Conservation (phyloP, 2,113 vertebrate species). For the Prochilodus magdalenae region DNA sequence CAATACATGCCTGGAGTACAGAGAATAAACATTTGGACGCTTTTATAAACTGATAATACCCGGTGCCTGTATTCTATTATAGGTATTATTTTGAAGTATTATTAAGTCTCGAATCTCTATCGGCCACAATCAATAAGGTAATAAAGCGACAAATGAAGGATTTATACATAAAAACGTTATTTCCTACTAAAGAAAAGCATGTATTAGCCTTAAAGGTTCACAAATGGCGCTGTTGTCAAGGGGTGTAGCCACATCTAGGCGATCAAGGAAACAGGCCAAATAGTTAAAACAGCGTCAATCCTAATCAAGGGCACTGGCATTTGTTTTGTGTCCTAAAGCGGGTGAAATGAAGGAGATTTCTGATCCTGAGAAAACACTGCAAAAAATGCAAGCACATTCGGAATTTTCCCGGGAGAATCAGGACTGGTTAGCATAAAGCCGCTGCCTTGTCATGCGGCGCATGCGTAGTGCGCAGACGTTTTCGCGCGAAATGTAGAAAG, state of each 20-base stretch:
- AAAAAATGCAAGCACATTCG: not conserved
- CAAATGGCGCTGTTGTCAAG: not conserved
- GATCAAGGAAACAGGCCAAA: not conserved
- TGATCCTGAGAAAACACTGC: too few relatives aligned
- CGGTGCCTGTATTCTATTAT: too few relatives aligned
- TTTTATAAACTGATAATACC: too few relatives aligned
- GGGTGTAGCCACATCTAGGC: not conserved
- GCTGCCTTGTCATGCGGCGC: not conserved
- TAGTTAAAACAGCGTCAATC: not conserved
- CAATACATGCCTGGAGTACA: too few relatives aligned
- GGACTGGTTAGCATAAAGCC: not conserved
- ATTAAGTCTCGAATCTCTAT: too few relatives aligned
- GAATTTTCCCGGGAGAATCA: not conserved
- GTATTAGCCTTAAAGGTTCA: not conserved
- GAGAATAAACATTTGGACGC: too few relatives aligned
- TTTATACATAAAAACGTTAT: not conserved
- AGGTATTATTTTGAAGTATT: too few relatives aligned
- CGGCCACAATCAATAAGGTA: not conserved
- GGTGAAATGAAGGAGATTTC: too few relatives aligned
- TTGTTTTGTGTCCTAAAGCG: not conserved
- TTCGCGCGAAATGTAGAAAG: conserved; percentile 63
- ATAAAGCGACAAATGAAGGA: not conserved
- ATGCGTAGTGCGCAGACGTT: conserved; percentile 39
- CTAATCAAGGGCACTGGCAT: not conserved
- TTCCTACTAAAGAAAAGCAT: too few relatives aligned